These are phyloP conservation scores for Etheostoma nigrum DNA, from an alignment of 2,797 vertebrate species.

Conservation along the genomic window DNA sequence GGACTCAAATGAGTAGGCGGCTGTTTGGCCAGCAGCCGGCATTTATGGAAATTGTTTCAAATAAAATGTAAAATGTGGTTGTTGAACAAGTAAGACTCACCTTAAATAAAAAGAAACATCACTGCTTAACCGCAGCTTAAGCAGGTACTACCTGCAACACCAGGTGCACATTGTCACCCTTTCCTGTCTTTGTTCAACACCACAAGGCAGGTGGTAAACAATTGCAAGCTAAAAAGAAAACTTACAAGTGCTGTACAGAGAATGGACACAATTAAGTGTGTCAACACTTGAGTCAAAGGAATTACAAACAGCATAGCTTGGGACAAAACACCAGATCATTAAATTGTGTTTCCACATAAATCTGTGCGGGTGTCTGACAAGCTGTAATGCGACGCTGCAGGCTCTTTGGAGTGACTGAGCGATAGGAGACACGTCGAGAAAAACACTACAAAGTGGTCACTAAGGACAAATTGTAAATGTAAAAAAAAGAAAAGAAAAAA, in stretches of 20 bases:
- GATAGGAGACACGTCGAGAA: slow-evolving; percentile 17
- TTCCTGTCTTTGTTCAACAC: background rate
- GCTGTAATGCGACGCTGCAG: slow-evolving; percentile 29
- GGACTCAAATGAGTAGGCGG: too few species aligned
- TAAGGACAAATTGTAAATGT: slow-evolving; percentile 44
- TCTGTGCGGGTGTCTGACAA: background rate
- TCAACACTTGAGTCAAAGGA: slow-evolving; percentile 37
- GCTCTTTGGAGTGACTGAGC: slow-evolving; percentile 15
- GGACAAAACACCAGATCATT: slow-evolving; percentile 32
- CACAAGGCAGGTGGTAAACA: slow-evolving; percentile 52
- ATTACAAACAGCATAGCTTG: slow-evolving; percentile 24
- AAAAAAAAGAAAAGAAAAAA: slow-evolving; percentile 9
- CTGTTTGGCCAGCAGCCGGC: too few species aligned
- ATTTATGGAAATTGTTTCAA: background rate
- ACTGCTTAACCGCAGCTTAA: background rate
- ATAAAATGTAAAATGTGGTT: background rate
- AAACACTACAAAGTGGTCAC: slow-evolving; percentile 32
- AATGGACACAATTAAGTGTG: slow-evolving; percentile 30
- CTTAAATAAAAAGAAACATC: slow-evolving; percentile 2
- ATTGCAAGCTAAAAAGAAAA: slow-evolving; percentile 46
- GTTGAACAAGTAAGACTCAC: slow-evolving; percentile 12
- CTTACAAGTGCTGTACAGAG: slow-evolving; percentile 1
- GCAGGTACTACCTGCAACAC: slow-evolving; percentile 24
- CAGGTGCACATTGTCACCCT: slow-evolving; percentile 2
- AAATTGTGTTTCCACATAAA: slow-evolving; percentile 40